These are phyloP conservation scores for Eupithecia abbreviata DNA, from an alignment of 2,888 invertebrate species.

Conservation along the genomic window DNA sequence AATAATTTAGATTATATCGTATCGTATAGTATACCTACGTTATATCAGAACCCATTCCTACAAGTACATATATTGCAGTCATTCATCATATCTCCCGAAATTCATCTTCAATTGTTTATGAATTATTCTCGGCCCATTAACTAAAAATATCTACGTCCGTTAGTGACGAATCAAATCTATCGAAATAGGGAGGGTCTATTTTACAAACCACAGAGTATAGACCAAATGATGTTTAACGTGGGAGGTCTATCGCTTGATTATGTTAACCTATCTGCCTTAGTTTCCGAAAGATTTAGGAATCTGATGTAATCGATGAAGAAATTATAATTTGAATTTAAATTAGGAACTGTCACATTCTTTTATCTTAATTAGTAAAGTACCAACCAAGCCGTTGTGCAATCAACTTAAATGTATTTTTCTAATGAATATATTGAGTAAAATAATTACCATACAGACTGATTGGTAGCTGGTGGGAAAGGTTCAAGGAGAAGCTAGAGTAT, in stretches of 20 bases:
- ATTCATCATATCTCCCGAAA: conserved; percentile 24
- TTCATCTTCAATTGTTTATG: conserved; percentile 36
- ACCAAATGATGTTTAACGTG: conserved; percentile 33
- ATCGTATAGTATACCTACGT: too few species aligned
- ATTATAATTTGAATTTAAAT: conserved; percentile 29
- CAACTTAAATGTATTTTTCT: background rate
- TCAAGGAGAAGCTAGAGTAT: too few species aligned
- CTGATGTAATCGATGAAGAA: conserved; percentile 28
- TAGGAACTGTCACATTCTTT: conserved; percentile 25
- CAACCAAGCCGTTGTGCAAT: background rate
- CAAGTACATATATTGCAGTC: background rate
- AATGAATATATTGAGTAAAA: background rate
- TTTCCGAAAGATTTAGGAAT: conserved; percentile 8
- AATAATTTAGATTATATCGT: background rate
- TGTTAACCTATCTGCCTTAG: conserved; percentile 16
- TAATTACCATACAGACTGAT: background rate
- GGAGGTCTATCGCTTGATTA: conserved; percentile 42
- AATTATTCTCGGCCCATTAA: conserved; percentile 42
- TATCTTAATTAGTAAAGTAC: conserved; percentile 1
- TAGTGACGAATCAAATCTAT: conserved; percentile 40
- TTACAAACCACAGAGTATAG: conserved; percentile 21
- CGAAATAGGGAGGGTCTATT: conserved; percentile 35
- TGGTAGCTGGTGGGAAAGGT: too few species aligned
- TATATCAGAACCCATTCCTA: background rate
- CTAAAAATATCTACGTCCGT: conserved; percentile 40